Base-by-base conservation (phyloP, 1,140 invertebrate genomes). In the Aporrectodea caliginosa region DNA sequence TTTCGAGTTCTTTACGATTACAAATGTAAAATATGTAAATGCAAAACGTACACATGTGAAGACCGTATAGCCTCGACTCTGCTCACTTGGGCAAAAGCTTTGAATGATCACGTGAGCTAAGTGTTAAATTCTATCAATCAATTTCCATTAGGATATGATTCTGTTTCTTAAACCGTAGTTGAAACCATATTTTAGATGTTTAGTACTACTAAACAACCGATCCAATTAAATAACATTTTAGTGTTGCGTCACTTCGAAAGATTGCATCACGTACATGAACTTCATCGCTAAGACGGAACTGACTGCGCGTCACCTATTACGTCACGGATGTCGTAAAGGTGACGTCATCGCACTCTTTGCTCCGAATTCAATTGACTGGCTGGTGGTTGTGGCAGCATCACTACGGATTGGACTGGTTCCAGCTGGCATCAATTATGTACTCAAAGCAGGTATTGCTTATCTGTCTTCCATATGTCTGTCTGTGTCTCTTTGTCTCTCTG, bases 341-440 rank as follows among this genome's bases (percentile, higher is more conserved):
- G 75, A 76, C 29, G 75, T 76, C 14, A 27, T 43, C 35, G 75
- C 35, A 6, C 43, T 43, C 14, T 76, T 76, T 29, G 43, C 75
- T 0, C 30, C 75, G 0, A 58, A 35, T 29, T 76, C 75, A 22
- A 76, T 76, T 43, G 75, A 76, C 16, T 35, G 32, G 32, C 29
- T 76, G 35, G 33, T 76, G 22, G 29, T 58, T 35, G 22, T 58
- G 32, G 35, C 35, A 16, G 75, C 75, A 12, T 76, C 32, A 27
- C 43, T 76, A 16, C 33, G 43, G 75, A 35, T 76, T 35, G 75
- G 75, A 32, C 16, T 76, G 29, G 75, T 29, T 2, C 34, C 75
- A 1, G 75, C 75, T 29, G 75, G 34, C 22, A 27, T 29, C 75
- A 76, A 76, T 35, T 32, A 32, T 29, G 30, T 32, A 12, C 73